Evolutionary conservation across 2,888 invertebrate genomes (phyloP).

Genomic region (Coenonympha glycerion): DNA sequence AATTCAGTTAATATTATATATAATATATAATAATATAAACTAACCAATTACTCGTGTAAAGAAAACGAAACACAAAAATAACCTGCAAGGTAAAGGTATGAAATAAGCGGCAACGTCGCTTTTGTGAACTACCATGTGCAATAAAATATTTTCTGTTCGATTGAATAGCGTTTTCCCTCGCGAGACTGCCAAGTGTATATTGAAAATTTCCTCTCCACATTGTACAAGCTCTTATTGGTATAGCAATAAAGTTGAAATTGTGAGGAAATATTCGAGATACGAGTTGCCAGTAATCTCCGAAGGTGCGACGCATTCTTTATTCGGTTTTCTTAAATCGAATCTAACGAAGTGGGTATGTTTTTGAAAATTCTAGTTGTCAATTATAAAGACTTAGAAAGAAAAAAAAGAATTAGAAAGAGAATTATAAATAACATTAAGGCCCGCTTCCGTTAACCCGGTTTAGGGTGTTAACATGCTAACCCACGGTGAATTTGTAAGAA

Average conservation of each 20-base stretch:
- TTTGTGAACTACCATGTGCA: slow-evolving; percentile 15
- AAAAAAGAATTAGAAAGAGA: no score
- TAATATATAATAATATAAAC: no score
- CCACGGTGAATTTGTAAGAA: no score
- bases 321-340: slow-evolving; percentile 8
- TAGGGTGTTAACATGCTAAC: no score
- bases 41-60: no score
- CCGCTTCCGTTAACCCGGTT: no score
- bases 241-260: not conserved
- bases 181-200: slow-evolving; percentile 20
- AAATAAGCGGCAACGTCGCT: slow-evolving; percentile 8
- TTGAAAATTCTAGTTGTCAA: not conserved
- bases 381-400: no score
- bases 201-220: slow-evolving; percentile 11
- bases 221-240: not conserved
- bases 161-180: slow-evolving; percentile 21
- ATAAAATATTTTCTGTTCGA: slow-evolving; percentile 23
- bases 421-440: no score
- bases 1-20: no score
- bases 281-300: slow-evolving; percentile 10
- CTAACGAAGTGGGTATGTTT: not conserved
- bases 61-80: no score
- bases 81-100: no score
- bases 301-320: slow-evolving; percentile 11
- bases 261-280: not conserved